Conservation (phyloP, 2,888 invertebrate genomes). For the Lithophane socia region DNA sequence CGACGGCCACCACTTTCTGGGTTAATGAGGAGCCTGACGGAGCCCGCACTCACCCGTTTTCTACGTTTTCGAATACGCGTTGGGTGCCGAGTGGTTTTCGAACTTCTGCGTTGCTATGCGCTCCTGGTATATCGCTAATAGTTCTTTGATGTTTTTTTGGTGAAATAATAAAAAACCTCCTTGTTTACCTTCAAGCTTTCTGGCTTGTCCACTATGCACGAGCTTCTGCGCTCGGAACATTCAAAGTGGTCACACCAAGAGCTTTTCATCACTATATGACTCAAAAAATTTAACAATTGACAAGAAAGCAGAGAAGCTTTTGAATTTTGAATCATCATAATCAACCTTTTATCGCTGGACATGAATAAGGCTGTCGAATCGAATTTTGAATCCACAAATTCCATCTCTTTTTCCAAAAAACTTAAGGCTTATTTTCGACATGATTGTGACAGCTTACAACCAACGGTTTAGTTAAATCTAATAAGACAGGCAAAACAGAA, state of each 20-base stretch:
- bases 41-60: slow-evolving; percentile 82
- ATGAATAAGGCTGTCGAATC: not conserved
- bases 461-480: not conserved
- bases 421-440: not conserved
- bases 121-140: slow-evolving; percentile 74
- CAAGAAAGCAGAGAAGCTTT: not conserved
- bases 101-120: slow-evolving; percentile 79
- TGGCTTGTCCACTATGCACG: not conserved
- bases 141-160: slow-evolving; percentile 16
- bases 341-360: not conserved
- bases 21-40: slow-evolving; percentile 87
- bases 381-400: not conserved
- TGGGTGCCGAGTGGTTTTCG: slow-evolving; percentile 74
- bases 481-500: not conserved
- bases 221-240: not conserved
- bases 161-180: not conserved
- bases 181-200: not conserved
- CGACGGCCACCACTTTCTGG: slow-evolving; percentile 85
- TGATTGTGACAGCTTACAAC: not conserved
- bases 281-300: not conserved
- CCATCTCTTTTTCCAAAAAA: not conserved
- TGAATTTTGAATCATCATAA: not conserved
- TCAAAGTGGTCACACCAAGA: not conserved
- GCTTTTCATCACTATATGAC: not conserved
- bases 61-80: slow-evolving; percentile 87